phyloP scores from a whole-genome alignment of 2,797 vertebrate species.

The Sitta carolinensis region DNA sequence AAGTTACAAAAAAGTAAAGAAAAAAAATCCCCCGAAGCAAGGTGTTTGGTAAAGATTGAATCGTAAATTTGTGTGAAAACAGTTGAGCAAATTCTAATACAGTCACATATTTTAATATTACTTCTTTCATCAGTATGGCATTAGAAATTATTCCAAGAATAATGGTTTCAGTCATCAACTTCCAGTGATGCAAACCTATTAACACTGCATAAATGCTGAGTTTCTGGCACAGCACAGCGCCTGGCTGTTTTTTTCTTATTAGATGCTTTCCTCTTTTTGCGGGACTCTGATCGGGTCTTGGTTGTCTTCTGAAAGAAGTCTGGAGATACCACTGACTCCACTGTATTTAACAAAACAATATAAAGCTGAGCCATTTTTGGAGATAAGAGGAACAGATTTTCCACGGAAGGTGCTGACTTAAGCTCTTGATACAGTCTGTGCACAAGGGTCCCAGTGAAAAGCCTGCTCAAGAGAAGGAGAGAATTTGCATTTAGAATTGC shows the following conservation, averaged over 20 bases:
- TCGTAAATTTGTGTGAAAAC: not conserved
- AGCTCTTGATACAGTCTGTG: constrained; percentile 75
- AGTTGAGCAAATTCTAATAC: not conserved
- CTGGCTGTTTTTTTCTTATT: not conserved
- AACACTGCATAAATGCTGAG: not conserved
- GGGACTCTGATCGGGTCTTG: constrained; percentile 13
- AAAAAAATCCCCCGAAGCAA: not conserved
- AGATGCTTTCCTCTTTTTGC: constrained; percentile 37
- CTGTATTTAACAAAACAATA: constrained; percentile 44
- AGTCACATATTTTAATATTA: not conserved
- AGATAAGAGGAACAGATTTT: constrained; percentile 62
- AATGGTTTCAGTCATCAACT: constrained; percentile 43
- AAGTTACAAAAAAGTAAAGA: not conserved
- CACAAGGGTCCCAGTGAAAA: constrained; percentile 81
- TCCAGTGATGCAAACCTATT: constrained; percentile 68
- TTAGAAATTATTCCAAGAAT: not conserved
- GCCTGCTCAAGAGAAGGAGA: constrained; percentile 67
- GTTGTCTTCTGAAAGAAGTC: constrained; percentile 58
- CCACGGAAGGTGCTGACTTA: constrained; percentile 22
- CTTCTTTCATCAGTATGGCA: not conserved
- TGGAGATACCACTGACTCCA: constrained; percentile 50
- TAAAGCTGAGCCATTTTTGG: constrained; percentile 67
- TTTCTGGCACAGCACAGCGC: not conserved
- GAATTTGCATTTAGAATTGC: not conserved
- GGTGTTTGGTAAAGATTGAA: not conserved